Base-by-base conservation (phyloP, 2,797 vertebrate species). In the Podarcis siculus region DNA sequence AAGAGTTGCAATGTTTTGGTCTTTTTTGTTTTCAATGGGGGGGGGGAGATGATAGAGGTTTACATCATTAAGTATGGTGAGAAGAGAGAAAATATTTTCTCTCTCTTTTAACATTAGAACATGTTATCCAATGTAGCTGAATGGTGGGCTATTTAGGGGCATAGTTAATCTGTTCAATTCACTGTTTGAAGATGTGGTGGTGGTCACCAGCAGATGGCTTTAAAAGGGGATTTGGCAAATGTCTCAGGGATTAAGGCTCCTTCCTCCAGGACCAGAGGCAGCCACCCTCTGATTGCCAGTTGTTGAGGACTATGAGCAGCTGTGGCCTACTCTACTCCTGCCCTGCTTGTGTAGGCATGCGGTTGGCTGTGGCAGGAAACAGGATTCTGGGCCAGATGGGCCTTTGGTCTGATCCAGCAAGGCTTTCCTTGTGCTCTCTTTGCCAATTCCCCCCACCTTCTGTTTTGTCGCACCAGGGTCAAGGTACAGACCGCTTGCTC, bases 401-500 rank as follows among this genome's bases (percentile, higher is more conserved):
- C 15, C 45, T 72, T 42, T 15, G 27, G 32, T 61, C 15, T 37
- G 35, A 23, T 15, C 30, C n/a, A 1, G n/a, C 19, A 13, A 55
- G 23, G 58, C 8, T 30, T 4, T 21, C 69, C 1, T 15, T 37
- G 5, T 30, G 25, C 0, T 1, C 12, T 1, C 3, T 0, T 1
- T 88, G 83, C 42, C 61, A 1, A 0, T 21, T 85, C 84, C 49
- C 27, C 45, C 27, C 78, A 15, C 5, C 21, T 55, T 21, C 42
- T 71, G 58, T 67, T 94, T 25, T 45, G 9, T 92, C 3, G 3
- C 3, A 1, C 39, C 96, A 99, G 99, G 98, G 98, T 94, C 98
- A 98, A 97, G 98, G 98, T 93, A 98, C 98, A 73, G 98, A 99
- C 94, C 98, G 98, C 77, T 98, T 99, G 96, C 97, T 97, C 91